Evolutionary conservation across 2,113 vertebrate species (phyloP), one percentile per base, ranked within the genome.

Genomic region (Propithecus coquereli): DNA sequence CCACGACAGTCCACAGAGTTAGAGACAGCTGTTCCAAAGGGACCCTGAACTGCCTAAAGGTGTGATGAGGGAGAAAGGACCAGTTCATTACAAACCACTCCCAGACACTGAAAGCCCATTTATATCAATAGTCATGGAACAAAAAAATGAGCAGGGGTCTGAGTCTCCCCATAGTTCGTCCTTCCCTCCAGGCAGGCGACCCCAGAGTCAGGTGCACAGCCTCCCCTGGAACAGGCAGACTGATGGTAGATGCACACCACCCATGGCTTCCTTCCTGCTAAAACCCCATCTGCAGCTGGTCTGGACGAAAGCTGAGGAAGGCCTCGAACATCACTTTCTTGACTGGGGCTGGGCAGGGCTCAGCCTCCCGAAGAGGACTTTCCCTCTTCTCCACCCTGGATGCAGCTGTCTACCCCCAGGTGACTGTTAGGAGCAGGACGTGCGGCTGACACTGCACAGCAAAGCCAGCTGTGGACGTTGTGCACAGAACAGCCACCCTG

Each of bases 1-100:
- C 3, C 73, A 92, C 0, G 4, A 52, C 9, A 57, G 40, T 16
- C 14, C 37, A 59, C 37, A 34, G 40, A 85, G 10, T 8, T 2
- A 7, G 52, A 94, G 52, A 83, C 52, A 83, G 40, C 27, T 81
- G 14, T 40, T 94, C 82, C 22, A 57, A 77, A 87, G 54, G n/a
- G 45, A 18, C 34, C 20, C 17, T 47, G 40, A 74, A 59, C 40
- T 40, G 77, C 22, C 14, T 45, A n/a, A 88, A 92, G 40, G 17
- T 79, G 9, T 79, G 20, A 66, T 22, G 23, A 65, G 43, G 45
- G 71, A 92, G 32, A 54, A 1, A 16, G 37, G 8, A 45, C 45
- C 23, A 79, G 40, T 34, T 94, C 47, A 92, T n/a, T 5, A 9
- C 3, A 83, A 68, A 57, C 7, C 18, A 89, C 34, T 59, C 63